Percentiles rank a stretch among this genome's conserved stretches.
These are phyloP conservation scores for Coregonus ussuriensis DNA, from an alignment of 2,797 vertebrate species.

Conservation along the genomic window DNA sequence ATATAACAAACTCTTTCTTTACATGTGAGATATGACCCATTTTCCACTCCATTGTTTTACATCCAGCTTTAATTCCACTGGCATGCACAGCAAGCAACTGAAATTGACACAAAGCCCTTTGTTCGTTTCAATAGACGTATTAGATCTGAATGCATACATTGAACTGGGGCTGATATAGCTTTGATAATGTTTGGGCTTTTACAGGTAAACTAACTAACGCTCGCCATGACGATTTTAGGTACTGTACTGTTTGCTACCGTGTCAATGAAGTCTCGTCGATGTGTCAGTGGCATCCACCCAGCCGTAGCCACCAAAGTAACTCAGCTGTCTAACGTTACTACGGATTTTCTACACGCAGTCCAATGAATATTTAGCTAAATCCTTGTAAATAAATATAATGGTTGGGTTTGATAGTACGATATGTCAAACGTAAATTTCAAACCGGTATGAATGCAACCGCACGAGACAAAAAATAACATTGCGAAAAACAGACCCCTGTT, in stretches of 20 bases:
- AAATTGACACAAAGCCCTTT: conserved; percentile 12
- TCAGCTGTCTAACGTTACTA: neutral
- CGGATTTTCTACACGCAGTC: neutral
- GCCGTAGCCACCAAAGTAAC: neutral
- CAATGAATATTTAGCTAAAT: neutral
- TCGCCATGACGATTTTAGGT: neutral
- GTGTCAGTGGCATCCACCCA: conserved; percentile 1
- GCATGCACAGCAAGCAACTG: no score
- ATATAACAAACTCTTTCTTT: neutral
- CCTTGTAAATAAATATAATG: neutral
- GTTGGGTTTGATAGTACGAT: neutral
- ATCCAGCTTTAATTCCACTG: neutral
- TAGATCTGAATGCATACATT: neutral
- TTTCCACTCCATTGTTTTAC: conserved; percentile 1
- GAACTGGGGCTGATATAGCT: neutral
- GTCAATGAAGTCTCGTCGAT: neutral
- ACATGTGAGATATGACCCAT: neutral
- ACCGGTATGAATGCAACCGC: neutral
- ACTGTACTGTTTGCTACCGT: neutral
- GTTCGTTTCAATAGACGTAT: neutral
- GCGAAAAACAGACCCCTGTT: neutral
- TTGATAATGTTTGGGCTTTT: neutral
- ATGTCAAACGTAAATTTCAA: neutral
- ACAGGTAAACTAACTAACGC: neutral
- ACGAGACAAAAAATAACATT: neutral